phyloP scores from a whole-genome alignment of 2,888 invertebrate genomes.

The Melieria omissa region DNA sequence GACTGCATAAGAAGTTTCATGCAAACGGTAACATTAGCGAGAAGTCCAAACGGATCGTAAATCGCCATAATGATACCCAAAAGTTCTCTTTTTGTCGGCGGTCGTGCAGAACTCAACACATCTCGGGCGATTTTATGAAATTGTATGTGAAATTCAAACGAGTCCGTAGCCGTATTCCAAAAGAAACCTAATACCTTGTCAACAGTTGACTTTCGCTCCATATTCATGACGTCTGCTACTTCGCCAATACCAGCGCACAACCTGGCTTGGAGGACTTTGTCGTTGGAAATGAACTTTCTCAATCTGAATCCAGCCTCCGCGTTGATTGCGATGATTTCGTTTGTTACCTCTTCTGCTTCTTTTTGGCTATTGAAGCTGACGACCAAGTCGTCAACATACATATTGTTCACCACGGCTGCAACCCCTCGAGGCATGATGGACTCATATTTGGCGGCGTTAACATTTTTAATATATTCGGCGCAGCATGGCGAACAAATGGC shows the following conservation, averaged over 20 bases:
- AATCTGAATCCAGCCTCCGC: slow-evolving; percentile 23
- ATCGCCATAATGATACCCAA: slow-evolving; percentile 49
- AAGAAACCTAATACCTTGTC: slow-evolving; percentile 45
- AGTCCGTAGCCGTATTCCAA: slow-evolving; percentile 43
- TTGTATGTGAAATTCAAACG: slow-evolving; percentile 40
- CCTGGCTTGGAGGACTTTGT: slow-evolving; percentile 1
- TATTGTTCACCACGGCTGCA: slow-evolving; percentile 28
- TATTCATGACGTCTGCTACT: slow-evolving; percentile 1
- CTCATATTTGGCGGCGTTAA: slow-evolving; percentile 17
- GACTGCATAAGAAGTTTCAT: slow-evolving; percentile 35
- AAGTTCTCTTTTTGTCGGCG: slow-evolving; percentile 46
- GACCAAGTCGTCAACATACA: slow-evolving; percentile 39
- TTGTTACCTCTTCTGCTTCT: slow-evolving; percentile 14
- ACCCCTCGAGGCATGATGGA: slow-evolving; percentile 18
- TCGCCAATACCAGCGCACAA: not conserved
- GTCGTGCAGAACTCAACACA: slow-evolving; percentile 23
- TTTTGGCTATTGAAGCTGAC: slow-evolving; percentile 17
- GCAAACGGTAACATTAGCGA: slow-evolving; percentile 42
- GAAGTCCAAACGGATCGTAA: slow-evolving; percentile 50
- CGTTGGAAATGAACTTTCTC: slow-evolving; percentile 28
- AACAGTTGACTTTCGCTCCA: slow-evolving; percentile 2
- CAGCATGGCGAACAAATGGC: slow-evolving; percentile 42
- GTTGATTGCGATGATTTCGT: slow-evolving; percentile 26
- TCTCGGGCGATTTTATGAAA: slow-evolving; percentile 26
- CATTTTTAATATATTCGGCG: slow-evolving; percentile 43